phyloP scores from a whole-genome alignment of 2,113 vertebrate species.

The Neotoma lepida region DNA sequence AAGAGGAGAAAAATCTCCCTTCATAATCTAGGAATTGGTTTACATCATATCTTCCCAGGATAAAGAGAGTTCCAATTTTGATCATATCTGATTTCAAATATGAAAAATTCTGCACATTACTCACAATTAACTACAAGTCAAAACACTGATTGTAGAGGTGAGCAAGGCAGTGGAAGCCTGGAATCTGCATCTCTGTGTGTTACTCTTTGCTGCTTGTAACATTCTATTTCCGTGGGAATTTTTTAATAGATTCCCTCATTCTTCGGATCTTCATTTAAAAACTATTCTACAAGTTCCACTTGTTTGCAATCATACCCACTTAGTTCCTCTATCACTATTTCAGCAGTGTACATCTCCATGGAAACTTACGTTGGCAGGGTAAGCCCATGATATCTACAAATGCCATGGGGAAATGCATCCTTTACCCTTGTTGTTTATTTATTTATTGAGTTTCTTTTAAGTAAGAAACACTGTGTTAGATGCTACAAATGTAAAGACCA shows the following conservation, averaged over 20 bases:
- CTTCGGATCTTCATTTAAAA: neutral
- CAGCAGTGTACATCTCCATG: neutral
- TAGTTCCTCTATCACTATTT: neutral
- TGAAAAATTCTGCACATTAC: neutral
- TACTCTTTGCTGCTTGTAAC: neutral
- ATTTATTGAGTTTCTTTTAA: conserved; percentile 6
- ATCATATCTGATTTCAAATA: neutral
- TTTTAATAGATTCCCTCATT: too few relatives aligned
- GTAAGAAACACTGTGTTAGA: neutral
- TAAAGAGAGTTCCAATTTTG: neutral
- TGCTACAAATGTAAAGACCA: neutral
- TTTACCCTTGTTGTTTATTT: neutral
- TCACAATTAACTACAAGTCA: neutral
- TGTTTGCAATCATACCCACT: neutral
- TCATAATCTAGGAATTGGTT: neutral
- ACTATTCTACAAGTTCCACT: neutral
- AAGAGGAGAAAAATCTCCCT: conserved; percentile 25
- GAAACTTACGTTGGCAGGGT: neutral
- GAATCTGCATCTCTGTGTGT: neutral
- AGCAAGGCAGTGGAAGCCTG: neutral
- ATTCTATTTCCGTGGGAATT: neutral
- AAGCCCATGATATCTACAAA: neutral
- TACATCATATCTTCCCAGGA: neutral
- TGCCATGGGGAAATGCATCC: neutral
- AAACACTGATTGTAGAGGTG: neutral